phyloP scores from a whole-genome alignment of 1,140 invertebrate genomes.

The Drosophila bocki region DNA sequence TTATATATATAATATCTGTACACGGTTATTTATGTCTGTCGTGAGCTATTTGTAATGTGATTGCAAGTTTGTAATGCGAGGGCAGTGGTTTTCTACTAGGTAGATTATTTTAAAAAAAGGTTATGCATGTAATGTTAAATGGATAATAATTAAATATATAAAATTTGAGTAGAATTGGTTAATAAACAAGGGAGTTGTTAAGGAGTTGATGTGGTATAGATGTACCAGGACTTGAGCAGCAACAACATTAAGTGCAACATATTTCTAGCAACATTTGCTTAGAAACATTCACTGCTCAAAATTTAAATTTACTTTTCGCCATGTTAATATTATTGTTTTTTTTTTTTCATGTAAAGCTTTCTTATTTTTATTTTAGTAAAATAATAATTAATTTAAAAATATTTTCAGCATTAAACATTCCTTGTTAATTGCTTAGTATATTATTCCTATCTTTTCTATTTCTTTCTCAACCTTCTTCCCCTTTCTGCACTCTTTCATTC shows the following conservation, averaged over 20 bases:
- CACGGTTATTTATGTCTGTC: constrained; percentile 12
- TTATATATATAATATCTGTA: constrained; percentile 11
- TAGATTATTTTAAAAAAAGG: not conserved
- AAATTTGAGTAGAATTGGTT: not conserved
- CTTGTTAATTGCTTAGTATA: too few species aligned
- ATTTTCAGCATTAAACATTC: too few species aligned
- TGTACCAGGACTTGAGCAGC: not conserved
- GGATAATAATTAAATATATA: not conserved
- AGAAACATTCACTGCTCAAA: too few species aligned
- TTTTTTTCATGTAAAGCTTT: not conserved
- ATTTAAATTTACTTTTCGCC: not conserved
- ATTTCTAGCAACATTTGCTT: not conserved
- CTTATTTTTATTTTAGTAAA: not conserved
- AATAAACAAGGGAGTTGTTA: not conserved
- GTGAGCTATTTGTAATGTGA: constrained; percentile 16
- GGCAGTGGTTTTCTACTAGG: not conserved
- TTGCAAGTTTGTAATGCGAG: constrained; percentile 3
- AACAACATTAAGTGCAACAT: not conserved
- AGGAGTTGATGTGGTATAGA: not conserved
- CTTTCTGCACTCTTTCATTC: not conserved
- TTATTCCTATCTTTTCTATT: too few species aligned
- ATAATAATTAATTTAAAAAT: too few species aligned
- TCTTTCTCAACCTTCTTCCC: not conserved
- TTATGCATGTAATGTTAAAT: not conserved
- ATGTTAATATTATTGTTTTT: not conserved